phyloP scores from a whole-genome alignment of 2,888 invertebrate species.

The Ichneumon xanthorius region DNA sequence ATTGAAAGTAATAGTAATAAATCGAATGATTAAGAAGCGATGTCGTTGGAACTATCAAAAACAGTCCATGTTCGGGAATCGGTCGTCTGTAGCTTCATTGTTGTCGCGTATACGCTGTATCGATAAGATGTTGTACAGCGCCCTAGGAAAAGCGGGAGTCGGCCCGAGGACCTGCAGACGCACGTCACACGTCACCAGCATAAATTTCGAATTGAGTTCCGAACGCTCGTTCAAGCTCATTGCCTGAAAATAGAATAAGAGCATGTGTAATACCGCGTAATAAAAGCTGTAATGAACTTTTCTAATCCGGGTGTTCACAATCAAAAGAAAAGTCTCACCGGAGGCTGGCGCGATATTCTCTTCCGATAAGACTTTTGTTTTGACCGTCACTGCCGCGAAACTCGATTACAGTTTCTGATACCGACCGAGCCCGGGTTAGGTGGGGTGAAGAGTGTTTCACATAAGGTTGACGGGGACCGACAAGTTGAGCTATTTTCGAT shows the following conservation, averaged over 20 bases:
- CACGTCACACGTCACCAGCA: constrained; percentile 76
- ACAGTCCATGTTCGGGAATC: constrained; percentile 31
- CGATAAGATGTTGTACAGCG: constrained; percentile 81
- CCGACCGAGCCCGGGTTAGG: no score
- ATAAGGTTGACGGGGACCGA: constrained; percentile 1
- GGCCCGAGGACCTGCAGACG: constrained; percentile 82
- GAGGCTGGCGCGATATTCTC: not conserved
- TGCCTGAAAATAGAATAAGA: constrained; percentile 69
- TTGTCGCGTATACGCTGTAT: constrained; percentile 70
- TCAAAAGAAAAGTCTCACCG: no score
- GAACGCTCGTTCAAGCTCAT: constrained; percentile 76
- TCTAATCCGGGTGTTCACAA: no score
- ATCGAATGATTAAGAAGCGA: not conserved
- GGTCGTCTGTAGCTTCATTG: constrained; percentile 37
- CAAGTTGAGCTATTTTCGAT: constrained; percentile 23
- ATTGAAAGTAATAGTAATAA: not conserved
- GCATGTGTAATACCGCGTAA: not conserved
- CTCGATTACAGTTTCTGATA: no score
- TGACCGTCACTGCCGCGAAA: no score
- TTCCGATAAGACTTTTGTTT: no score
- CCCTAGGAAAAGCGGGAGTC: constrained; percentile 74
- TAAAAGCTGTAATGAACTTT: not conserved
- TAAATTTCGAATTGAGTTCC: constrained; percentile 78
- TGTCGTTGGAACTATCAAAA: constrained; percentile 7
- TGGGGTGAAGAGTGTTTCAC: no score